Conservation (phyloP, 2,113 vertebrate genomes). For the Triplophysa dalaica region DNA sequence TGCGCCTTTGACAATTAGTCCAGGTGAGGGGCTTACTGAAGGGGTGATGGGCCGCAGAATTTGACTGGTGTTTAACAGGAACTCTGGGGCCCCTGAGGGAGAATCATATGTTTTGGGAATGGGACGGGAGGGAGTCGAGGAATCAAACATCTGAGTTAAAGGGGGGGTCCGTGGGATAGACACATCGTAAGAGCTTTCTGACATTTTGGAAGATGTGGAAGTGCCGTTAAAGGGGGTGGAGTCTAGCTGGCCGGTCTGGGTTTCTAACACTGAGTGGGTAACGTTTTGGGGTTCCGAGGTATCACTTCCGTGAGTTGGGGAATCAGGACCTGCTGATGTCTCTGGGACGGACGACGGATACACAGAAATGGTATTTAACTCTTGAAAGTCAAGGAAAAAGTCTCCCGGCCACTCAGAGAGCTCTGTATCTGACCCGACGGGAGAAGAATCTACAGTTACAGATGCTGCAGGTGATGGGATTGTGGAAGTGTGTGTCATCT, state of each 20-base stretch:
- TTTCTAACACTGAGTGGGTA: slow-evolving; percentile 1
- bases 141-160: background rate
- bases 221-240: background rate
- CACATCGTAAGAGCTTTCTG: background rate
- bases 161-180: background rate
- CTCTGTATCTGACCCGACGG: background rate
- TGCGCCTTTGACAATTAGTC: background rate
- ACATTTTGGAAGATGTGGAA: background rate
- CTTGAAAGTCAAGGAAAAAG: background rate
- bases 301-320: background rate
- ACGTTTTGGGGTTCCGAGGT: background rate
- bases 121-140: background rate
- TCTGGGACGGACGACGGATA: background rate
- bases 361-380: background rate
- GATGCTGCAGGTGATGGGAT: background rate
- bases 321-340: slow-evolving; percentile 4
- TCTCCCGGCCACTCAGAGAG: background rate
- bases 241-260: background rate
- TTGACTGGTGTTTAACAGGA: slow-evolving; percentile 18
- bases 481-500: background rate
- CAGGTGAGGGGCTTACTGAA: background rate
- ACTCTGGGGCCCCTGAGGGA: background rate
- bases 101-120: background rate
- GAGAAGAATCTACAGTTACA: background rate
- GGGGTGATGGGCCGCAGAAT: background rate